A percentile compares a stretch with the other conserved stretches of the same genome.
phyloP scores from a whole-genome alignment of 2,888 invertebrate species.

The Stenolophus ochropezus region DNA sequence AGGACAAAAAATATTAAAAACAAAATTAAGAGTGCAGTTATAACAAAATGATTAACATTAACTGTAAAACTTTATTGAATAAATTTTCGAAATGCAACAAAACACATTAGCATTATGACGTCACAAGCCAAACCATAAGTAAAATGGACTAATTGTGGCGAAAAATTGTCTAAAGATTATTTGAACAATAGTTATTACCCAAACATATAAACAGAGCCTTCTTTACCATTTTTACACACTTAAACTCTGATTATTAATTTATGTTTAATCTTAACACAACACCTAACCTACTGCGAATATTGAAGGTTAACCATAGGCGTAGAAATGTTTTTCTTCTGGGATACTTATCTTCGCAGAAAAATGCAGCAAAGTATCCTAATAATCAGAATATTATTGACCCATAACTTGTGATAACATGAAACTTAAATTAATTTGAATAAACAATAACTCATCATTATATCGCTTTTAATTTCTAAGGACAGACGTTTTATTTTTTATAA shows the following conservation, averaged over 20 bases:
- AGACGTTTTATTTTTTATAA: neutral
- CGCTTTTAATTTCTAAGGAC: neutral
- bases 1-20: too few relatives aligned
- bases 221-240: slow-evolving; percentile 58
- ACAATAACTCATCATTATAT: neutral
- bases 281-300: neutral
- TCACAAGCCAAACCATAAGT: too few relatives aligned
- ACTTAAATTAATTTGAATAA: neutral
- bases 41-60: too few relatives aligned
- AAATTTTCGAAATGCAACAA: too few relatives aligned
- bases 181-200: slow-evolving; percentile 64
- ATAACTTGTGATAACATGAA: slow-evolving; percentile 21
- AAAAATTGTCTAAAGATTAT: too few relatives aligned
- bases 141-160: too few relatives aligned
- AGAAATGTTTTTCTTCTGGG: neutral
- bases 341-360: neutral
- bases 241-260: too few relatives aligned
- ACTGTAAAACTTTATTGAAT: too few relatives aligned
- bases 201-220: slow-evolving; percentile 68
- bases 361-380: neutral
- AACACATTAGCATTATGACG: too few relatives aligned
- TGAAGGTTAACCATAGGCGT: neutral
- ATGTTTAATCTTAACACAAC: neutral
- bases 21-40: too few relatives aligned
- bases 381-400: slow-evolving; percentile 5